Conservation (phyloP, 2,113 vertebrate genomes). For the Elgaria multicarinata region DNA sequence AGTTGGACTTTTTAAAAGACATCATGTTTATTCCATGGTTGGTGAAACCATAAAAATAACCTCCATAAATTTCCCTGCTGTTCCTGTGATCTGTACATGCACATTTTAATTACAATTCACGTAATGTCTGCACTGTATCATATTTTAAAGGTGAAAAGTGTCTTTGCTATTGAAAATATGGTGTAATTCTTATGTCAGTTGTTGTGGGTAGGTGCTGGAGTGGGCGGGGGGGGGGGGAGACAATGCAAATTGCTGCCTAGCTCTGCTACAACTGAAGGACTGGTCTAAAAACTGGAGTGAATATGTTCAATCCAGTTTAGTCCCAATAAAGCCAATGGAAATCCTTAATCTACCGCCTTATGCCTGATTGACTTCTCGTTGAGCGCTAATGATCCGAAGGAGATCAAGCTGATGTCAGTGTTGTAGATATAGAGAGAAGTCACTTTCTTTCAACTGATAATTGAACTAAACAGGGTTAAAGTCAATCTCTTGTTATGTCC, state of each 20-base stretch:
- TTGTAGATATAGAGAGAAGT: no score
- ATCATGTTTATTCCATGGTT: conserved; percentile 5
- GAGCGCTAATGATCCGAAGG: background rate
- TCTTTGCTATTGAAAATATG: conserved; percentile 12
- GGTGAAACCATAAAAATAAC: conserved; percentile 8
- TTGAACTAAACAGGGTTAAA: background rate
- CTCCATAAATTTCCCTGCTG: conserved; percentile 4
- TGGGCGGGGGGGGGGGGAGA: background rate
- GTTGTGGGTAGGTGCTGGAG: background rate
- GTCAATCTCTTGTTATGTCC: background rate
- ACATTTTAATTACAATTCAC: background rate
- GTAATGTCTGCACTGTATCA: background rate
- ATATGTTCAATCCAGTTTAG: background rate
- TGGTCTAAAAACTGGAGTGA: background rate
- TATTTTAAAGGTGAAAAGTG: background rate
- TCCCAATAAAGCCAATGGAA: background rate
- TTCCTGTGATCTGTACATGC: background rate
- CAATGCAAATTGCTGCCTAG: background rate
- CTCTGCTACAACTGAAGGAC: background rate
- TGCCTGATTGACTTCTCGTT: no score
- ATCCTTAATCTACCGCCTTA: background rate
- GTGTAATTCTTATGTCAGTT: background rate
- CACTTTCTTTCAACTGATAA: background rate
- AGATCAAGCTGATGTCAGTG: no score
- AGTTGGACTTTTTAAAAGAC: background rate